Percentiles rank a stretch among this genome's conserved stretches.
Evolutionary conservation across 2,797 vertebrate species (phyloP).

Genomic region (Muscicapa comitata): DNA sequence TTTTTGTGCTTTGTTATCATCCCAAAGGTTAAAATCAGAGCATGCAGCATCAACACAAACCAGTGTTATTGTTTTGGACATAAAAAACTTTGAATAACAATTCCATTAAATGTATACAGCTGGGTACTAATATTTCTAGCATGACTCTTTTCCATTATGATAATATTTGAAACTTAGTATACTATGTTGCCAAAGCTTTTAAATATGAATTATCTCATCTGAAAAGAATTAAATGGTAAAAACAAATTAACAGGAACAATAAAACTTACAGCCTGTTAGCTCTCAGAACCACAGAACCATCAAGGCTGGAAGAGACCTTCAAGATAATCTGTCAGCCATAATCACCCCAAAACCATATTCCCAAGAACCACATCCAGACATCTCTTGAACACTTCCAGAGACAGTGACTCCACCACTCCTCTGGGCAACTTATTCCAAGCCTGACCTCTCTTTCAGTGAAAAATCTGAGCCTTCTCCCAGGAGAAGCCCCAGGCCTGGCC

Average conservation of each 20-base stretch:
- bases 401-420: neutral
- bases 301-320: neutral
- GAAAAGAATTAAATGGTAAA: slow-evolving; percentile 6
- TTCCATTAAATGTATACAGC: neutral
- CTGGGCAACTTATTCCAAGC: neutral
- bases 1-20: neutral
- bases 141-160: neutral
- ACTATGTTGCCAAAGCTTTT: neutral
- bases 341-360: neutral
- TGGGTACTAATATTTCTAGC: neutral
- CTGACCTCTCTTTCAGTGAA: neutral
- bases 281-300: neutral
- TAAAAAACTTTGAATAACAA: neutral
- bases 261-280: neutral
- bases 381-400: neutral
- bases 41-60: neutral
- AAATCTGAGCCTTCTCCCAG: neutral
- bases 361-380: neutral
- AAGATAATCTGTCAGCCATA: neutral
- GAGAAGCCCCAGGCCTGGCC: neutral
- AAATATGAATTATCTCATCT: neutral
- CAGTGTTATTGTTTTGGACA: neutral
- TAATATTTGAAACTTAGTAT: neutral
- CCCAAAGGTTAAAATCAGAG: neutral
- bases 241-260: neutral